Conservation (phyloP, 2,888 invertebrate genomes). For the Saturnia pavonia region DNA sequence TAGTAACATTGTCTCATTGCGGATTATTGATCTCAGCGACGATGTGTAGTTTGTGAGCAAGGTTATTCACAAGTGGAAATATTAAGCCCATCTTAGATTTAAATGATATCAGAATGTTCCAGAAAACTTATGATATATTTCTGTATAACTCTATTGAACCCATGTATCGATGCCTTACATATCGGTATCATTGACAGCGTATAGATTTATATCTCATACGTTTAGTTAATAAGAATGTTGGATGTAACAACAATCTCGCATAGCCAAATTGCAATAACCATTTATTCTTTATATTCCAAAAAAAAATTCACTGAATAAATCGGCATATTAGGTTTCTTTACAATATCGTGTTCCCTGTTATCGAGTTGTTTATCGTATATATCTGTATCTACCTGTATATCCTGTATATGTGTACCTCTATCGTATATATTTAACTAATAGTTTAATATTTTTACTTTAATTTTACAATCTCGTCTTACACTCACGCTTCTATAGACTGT, state of each 20-base stretch:
- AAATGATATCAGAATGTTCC: conserved; percentile 28
- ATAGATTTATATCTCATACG: conserved; percentile 36
- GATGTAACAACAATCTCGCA: conserved; percentile 50
- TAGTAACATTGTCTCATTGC: not conserved
- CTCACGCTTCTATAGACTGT: not conserved
- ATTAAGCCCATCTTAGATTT: conserved; percentile 45
- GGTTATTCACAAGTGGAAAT: conserved; percentile 31
- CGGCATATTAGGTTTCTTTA: conserved; percentile 58
- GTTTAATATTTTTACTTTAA: not conserved
- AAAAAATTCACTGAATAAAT: conserved; percentile 65
- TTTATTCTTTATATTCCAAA: conserved; percentile 68
- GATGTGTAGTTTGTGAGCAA: not conserved
- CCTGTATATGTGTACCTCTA: not conserved
- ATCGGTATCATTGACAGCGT: not conserved
- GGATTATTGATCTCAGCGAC: not conserved
- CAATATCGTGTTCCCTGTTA: conserved; percentile 19
- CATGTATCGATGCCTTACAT: conserved; percentile 26
- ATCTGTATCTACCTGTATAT: too few relatives aligned
- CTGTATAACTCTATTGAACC: conserved; percentile 48
- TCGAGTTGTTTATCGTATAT: conserved; percentile 14
- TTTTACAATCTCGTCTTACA: not conserved
- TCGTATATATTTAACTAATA: not conserved
- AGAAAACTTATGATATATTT: conserved; percentile 37
- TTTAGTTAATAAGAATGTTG: conserved; percentile 56
- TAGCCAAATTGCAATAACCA: conserved; percentile 65